Conservation (phyloP, 2,113 vertebrate genomes). For the Laticauda laticaudata region DNA sequence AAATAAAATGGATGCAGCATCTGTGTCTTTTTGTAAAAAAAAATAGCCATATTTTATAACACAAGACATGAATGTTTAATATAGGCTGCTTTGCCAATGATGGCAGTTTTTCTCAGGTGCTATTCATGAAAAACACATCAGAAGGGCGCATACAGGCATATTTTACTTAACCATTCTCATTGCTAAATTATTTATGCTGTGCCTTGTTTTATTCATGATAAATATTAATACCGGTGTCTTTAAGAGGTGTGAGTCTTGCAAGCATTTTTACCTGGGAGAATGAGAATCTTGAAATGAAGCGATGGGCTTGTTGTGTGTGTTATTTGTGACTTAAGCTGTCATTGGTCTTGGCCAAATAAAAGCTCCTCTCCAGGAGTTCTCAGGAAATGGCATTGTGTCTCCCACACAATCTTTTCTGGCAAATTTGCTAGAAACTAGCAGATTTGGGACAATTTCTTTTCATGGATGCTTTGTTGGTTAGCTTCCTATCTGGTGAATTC, state of each 20-base stretch:
- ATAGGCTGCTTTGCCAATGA: slow-evolving; percentile 63
- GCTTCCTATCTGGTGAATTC: neutral
- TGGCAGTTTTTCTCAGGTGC: slow-evolving; percentile 60
- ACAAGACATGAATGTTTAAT: slow-evolving; percentile 63
- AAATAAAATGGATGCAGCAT: slow-evolving; percentile 48
- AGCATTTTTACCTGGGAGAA: slow-evolving; percentile 62
- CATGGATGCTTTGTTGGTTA: neutral
- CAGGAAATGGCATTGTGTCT: neutral
- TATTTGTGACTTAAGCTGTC: slow-evolving; percentile 1
- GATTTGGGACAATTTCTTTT: neutral
- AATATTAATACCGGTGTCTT: slow-evolving; percentile 68
- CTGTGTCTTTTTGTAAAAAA: slow-evolving; percentile 8
- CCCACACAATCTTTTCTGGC: neutral
- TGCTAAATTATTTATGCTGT: slow-evolving; percentile 81
- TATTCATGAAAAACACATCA: slow-evolving; percentile 77
- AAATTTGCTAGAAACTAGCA: neutral
- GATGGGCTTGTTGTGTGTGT: neutral
- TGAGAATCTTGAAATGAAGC: slow-evolving; percentile 64
- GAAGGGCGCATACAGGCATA: slow-evolving; percentile 72
- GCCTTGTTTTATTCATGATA: slow-evolving; percentile 75
- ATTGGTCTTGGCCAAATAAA: slow-evolving; percentile 17
- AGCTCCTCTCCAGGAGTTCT: neutral
- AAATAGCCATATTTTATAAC: slow-evolving; percentile 36
- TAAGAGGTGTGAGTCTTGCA: slow-evolving; percentile 63
- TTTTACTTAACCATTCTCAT: slow-evolving; percentile 74